phyloP scores from a whole-genome alignment of 2,113 vertebrate species.

The Canis aureus region DNA sequence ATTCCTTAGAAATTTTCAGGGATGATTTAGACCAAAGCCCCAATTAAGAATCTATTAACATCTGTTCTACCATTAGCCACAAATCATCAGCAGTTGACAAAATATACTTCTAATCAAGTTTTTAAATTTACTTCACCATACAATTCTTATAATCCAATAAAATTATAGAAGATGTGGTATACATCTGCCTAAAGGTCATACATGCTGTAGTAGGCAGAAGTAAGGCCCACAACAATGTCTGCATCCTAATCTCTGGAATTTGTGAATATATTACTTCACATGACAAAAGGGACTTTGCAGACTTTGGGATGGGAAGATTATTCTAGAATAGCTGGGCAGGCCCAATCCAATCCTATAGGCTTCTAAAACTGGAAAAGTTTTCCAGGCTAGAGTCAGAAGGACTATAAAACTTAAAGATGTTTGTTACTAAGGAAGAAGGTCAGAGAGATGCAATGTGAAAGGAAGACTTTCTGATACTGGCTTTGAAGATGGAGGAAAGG shows the following conservation, averaged over 20 bases:
- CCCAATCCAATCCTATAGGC: not conserved
- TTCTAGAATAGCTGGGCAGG: not conserved
- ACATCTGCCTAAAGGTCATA: not conserved
- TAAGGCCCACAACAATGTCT: not conserved
- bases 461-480: not conserved
- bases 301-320: not conserved
- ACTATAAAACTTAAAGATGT: not conserved
- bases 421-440: not conserved
- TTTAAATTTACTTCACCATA: not conserved
- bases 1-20: conserved; percentile 41
- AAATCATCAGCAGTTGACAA: not conserved
- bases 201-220: not conserved
- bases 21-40: not conserved
- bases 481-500: not conserved
- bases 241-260: not conserved
- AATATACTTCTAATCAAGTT: not conserved
- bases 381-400: not conserved
- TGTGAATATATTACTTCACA: not conserved
- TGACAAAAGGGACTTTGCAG: not conserved
- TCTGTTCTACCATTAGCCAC: not conserved
- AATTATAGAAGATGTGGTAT: not conserved
- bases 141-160: not conserved
- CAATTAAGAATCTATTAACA: not conserved
- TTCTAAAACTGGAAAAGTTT: not conserved
- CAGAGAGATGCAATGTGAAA: not conserved